Conservation (phyloP, 2,888 invertebrate genomes). For the Lasius platythorax region DNA sequence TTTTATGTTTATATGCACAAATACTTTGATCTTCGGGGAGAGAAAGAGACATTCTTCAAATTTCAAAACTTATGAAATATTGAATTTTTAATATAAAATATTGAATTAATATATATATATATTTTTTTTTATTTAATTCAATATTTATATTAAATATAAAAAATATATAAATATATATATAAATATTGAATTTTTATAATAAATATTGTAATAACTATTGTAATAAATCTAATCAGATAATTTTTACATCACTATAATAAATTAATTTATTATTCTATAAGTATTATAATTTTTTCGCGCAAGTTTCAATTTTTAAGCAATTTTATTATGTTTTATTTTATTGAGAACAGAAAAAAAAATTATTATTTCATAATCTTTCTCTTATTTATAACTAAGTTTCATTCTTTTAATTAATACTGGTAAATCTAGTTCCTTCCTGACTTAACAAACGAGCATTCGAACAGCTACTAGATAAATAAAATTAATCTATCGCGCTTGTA, state of each 20-base stretch:
- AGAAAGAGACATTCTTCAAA: neutral
- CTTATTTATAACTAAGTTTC: neutral
- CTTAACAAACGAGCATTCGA: constrained; percentile 17
- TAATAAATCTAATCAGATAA: neutral
- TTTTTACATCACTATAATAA: constrained; percentile 1
- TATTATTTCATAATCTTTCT: neutral
- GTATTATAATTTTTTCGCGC: neutral
- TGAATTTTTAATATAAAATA: constrained; percentile 7
- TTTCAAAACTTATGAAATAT: neutral
- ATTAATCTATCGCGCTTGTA: neutral
- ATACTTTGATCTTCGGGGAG: neutral
- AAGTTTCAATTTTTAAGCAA: neutral
- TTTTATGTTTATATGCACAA: neutral
- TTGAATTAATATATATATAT: too few species aligned
- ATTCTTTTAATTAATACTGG: constrained; percentile 11
- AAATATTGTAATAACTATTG: neutral
- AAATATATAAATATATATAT: too few species aligned
- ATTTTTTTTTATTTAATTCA: too few species aligned
- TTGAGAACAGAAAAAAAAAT: neutral
- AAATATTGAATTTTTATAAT: neutral
- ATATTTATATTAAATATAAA: too few species aligned
- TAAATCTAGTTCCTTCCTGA: neutral
- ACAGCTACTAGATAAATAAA: neutral
- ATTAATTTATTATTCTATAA: neutral
- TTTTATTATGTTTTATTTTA: neutral